These are phyloP conservation scores for Azemiops feae DNA, from an alignment of 2,113 vertebrate genomes.

Conservation along the genomic window DNA sequence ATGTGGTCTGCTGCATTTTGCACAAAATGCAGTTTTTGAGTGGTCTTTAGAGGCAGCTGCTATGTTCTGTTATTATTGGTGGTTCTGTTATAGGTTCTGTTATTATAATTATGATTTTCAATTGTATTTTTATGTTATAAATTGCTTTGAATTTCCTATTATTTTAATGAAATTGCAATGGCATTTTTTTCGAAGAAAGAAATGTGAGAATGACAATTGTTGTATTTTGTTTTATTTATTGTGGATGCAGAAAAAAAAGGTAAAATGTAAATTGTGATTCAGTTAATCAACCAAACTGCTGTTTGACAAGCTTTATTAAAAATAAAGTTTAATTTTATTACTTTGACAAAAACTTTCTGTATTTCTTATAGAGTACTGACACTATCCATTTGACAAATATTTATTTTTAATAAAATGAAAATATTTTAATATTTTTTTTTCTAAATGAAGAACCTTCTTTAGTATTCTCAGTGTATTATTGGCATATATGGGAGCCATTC, in stretches of 20 bases:
- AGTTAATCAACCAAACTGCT: background rate
- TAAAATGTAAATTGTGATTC: background rate
- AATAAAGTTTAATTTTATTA: background rate
- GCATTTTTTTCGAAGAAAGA: background rate
- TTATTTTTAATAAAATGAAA: background rate
- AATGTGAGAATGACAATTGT: background rate
- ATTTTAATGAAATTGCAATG: background rate
- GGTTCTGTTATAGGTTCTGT: background rate
- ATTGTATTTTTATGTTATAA: background rate
- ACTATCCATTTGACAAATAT: background rate
- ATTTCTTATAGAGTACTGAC: background rate
- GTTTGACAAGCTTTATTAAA: background rate
- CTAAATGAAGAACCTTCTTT: background rate
- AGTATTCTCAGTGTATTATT: background rate
- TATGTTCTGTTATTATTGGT: background rate
- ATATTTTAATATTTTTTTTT: background rate
- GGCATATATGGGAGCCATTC: background rate
- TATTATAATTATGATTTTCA: background rate
- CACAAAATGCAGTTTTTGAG: background rate
- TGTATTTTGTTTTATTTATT: background rate
- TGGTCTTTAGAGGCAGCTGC: background rate
- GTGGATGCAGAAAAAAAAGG: background rate
- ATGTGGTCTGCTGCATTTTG: background rate
- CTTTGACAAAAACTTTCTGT: background rate
- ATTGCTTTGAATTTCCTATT: background rate